These are phyloP conservation scores for Anastrepha ludens DNA, from an alignment of 1,140 invertebrate species.

Conservation along the genomic window DNA sequence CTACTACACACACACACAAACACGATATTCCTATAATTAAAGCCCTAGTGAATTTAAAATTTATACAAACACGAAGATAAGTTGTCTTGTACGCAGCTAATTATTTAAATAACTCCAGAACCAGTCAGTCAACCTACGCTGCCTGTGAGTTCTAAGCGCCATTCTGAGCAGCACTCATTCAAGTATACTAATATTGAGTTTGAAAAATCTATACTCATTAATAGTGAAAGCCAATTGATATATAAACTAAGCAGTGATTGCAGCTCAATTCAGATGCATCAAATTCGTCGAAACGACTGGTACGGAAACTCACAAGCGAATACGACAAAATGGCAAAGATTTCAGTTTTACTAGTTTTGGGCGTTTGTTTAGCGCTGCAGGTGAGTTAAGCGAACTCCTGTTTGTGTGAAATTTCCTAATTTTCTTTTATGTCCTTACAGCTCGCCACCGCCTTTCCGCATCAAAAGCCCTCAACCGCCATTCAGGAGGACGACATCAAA, in stretches of 20 bases:
- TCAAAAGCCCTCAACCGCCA: neutral
- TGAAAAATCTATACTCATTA: neutral
- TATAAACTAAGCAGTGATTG: conserved; percentile 4
- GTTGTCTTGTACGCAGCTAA: no score
- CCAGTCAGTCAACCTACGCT: no score
- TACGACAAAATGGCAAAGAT: neutral
- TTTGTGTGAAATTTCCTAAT: neutral
- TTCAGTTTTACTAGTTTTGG: neutral
- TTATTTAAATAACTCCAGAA: no score
- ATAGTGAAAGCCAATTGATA: neutral
- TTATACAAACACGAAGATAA: no score
- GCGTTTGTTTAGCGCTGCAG: neutral
- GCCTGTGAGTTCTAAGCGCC: no score
- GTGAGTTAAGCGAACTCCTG: neutral
- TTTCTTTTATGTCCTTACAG: neutral
- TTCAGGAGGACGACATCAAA: neutral
- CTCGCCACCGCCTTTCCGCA: neutral
- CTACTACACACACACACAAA: no score
- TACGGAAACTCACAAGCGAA: neutral
- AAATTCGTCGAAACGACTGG: neutral
- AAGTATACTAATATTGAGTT: neutral
- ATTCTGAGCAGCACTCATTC: no score
- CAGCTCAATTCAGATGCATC: neutral
- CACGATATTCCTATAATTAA: no score
- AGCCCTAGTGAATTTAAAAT: no score